Evolutionary conservation across 2,888 invertebrate species (phyloP).

Genomic region (Lottia scabra): DNA sequence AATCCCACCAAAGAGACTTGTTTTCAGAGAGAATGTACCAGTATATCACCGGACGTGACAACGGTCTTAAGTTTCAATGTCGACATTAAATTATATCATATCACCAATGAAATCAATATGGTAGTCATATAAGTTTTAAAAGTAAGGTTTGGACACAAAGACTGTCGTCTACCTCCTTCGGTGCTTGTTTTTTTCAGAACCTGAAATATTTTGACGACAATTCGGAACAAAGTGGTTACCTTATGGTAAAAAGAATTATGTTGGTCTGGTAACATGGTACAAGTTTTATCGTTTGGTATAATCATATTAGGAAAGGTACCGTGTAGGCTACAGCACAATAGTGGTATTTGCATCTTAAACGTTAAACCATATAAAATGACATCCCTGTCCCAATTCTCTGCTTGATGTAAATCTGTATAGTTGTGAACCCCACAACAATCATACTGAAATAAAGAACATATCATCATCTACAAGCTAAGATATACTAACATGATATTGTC

Average conservation of each 20-base stretch:
- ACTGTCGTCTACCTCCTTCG: too few relatives aligned
- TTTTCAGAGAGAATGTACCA: too few relatives aligned
- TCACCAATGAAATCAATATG: too few relatives aligned
- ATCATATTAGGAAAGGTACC: constrained; percentile 16
- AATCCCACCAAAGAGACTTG: too few relatives aligned
- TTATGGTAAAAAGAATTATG: constrained; percentile 17
- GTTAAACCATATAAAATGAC: not conserved
- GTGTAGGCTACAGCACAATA: constrained; percentile 17
- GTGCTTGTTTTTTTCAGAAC: too few relatives aligned
- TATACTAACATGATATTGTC: not conserved
- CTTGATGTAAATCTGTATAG: constrained; percentile 18
- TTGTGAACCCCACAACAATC: constrained; percentile 24
- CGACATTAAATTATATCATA: too few relatives aligned
- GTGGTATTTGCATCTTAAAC: constrained; percentile 3
- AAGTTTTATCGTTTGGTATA: constrained; percentile 7
- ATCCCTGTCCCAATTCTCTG: constrained; percentile 12
- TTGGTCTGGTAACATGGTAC: constrained; percentile 16
- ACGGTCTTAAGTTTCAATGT: too few relatives aligned
- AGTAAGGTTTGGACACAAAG: too few relatives aligned
- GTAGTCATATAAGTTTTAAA: too few relatives aligned
- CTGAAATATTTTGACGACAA: too few relatives aligned
- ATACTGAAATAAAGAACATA: constrained; percentile 8
- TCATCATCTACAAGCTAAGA: not conserved
- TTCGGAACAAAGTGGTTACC: not conserved
- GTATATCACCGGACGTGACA: too few relatives aligned